phyloP scores from a whole-genome alignment of 1,140 invertebrate genomes.

The Octopus bimaculoides region DNA sequence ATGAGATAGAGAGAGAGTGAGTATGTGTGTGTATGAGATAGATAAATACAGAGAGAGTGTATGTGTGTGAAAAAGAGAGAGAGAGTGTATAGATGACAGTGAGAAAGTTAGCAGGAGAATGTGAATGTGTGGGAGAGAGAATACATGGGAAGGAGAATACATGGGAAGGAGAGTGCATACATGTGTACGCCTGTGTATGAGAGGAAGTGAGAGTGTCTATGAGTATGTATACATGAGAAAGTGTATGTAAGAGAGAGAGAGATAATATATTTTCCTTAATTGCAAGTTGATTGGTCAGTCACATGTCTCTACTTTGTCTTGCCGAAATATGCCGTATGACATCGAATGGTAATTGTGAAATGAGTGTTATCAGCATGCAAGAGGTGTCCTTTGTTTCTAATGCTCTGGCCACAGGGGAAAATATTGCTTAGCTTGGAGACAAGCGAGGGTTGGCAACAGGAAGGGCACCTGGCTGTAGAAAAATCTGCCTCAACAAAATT shows the following conservation, averaged over 20 bases:
- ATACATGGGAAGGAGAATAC: background rate
- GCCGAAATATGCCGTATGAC: too few species aligned
- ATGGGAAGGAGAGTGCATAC: background rate
- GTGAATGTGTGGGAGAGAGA: background rate
- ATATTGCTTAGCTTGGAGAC: too few species aligned
- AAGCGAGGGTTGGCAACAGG: too few species aligned
- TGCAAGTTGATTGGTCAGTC: too few species aligned
- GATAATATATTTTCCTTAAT: background rate
- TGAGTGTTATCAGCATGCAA: too few species aligned
- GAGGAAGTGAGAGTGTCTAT: background rate
- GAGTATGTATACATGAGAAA: background rate
- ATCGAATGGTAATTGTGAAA: too few species aligned
- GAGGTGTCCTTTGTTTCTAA: too few species aligned
- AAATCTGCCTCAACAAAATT: too few species aligned
- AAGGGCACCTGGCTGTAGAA: too few species aligned
- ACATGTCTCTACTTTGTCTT: too few species aligned
- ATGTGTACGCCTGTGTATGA: background rate
- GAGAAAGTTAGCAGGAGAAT: background rate
- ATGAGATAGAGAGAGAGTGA: background rate
- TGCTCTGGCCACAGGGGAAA: too few species aligned
- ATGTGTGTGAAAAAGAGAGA: background rate
- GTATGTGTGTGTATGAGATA: background rate
- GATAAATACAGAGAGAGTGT: background rate
- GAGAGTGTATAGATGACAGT: background rate
- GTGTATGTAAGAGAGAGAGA: background rate